These are phyloP conservation scores for Peucedramus taeniatus DNA, from an alignment of 2,113 vertebrate species.

Conservation along the genomic window DNA sequence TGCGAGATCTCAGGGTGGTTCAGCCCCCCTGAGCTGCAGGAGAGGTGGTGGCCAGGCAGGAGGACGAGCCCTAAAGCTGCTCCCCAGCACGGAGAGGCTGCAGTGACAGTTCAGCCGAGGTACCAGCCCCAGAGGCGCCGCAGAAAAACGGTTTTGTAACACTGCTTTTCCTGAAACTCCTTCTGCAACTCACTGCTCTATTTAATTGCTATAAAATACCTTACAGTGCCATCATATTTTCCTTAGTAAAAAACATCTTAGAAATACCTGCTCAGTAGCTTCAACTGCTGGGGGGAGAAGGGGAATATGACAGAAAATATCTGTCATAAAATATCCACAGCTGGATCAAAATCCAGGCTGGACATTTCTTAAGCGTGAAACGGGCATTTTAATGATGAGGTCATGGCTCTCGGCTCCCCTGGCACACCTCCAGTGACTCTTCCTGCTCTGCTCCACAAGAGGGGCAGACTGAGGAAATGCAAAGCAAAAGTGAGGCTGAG, in stretches of 20 bases:
- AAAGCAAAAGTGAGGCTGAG: not conserved
- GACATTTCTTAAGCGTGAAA: not conserved
- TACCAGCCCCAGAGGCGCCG: not conserved
- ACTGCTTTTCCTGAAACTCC: not conserved
- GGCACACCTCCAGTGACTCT: fast-evolving
- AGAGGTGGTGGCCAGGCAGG: not conserved
- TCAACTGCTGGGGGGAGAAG: fast-evolving
- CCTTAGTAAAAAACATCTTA: not conserved
- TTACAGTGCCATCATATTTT: not conserved
- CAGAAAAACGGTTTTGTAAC: not conserved
- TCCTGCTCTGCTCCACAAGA: not conserved
- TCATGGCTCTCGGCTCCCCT: not conserved
- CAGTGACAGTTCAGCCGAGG: not conserved
- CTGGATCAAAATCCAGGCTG: not conserved
- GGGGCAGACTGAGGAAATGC: not conserved
- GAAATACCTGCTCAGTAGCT: not conserved
- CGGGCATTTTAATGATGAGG: not conserved
- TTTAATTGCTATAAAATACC: not conserved
- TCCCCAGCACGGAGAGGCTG: not conserved
- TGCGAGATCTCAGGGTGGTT: not conserved
- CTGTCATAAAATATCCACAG: not conserved
- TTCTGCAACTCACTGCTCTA: not conserved
- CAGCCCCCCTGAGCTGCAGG: not conserved
- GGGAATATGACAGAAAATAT: not conserved
- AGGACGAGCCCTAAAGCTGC: not conserved